Evolutionary conservation across 2,797 vertebrate genomes (phyloP).

Genomic region (Bradypodion pumilum): DNA sequence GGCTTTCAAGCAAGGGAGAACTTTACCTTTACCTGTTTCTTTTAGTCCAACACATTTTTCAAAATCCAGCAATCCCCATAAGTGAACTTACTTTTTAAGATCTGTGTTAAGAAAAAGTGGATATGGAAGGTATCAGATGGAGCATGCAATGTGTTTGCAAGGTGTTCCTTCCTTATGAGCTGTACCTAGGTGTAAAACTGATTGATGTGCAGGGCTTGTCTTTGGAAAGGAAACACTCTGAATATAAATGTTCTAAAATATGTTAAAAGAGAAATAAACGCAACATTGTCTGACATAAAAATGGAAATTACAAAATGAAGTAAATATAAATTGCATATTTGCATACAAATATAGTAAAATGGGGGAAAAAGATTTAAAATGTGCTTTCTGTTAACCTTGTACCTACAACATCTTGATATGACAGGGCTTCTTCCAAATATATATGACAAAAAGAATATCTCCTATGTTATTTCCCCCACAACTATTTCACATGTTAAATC

Average conservation of each 20-base stretch:
- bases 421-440: slow-evolving; percentile 6
- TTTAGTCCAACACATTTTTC: not conserved
- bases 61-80: not conserved
- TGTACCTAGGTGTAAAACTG: slow-evolving; percentile 26
- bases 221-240: slow-evolving; percentile 4
- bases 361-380: slow-evolving; percentile 5
- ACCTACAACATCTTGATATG: not conserved
- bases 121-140: slow-evolving; percentile 22
- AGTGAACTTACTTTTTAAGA: not conserved
- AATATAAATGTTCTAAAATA: slow-evolving; percentile 25
- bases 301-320: slow-evolving; percentile 16
- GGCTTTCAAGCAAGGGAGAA: too few species aligned
- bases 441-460: not conserved
- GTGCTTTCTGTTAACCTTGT: slow-evolving; percentile 7
- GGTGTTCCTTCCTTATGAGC: slow-evolving; percentile 24
- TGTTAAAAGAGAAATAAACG: slow-evolving; percentile 29
- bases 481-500: not conserved
- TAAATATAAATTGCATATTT: slow-evolving; percentile 29
- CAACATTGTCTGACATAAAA: slow-evolving; percentile 19
- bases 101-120: not conserved
- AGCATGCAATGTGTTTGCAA: not conserved
- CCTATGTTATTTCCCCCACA: not conserved
- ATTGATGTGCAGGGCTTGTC: slow-evolving; percentile 32
- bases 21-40: too few species aligned
- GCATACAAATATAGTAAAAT: slow-evolving; percentile 22